Conservation (phyloP, 2,113 vertebrate genomes). For the Crocuta crocuta region DNA sequence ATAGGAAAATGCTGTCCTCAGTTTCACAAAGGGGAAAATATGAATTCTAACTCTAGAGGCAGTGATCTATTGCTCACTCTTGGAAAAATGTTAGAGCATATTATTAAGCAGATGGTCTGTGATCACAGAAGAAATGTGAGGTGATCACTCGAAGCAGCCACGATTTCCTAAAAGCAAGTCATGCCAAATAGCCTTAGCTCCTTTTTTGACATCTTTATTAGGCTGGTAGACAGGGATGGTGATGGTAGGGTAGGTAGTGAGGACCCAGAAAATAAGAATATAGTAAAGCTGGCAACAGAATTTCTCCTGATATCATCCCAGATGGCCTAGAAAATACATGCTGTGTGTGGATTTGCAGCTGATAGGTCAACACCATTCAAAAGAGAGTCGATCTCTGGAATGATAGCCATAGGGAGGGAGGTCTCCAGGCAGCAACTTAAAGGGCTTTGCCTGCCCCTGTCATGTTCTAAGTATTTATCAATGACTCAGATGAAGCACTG, state of each 20-base stretch:
- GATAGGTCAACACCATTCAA: background rate
- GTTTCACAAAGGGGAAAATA: slow-evolving; percentile 13
- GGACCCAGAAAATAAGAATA: background rate
- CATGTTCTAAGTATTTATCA: slow-evolving; percentile 37
- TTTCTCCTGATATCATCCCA: background rate
- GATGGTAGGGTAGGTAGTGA: background rate
- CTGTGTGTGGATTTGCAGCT: background rate
- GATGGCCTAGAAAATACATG: slow-evolving; percentile 12
- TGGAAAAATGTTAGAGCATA: background rate
- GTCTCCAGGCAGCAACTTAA: background rate
- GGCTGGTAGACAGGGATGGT: background rate
- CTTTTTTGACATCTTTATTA: background rate
- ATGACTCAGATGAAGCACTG: background rate
- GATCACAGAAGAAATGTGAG: slow-evolving; percentile 6
- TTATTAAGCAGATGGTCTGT: slow-evolving; percentile 10
- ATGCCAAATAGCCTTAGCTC: background rate
- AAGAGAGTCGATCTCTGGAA: background rate
- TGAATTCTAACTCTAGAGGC: background rate
- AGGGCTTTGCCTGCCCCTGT: background rate
- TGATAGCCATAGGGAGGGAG: background rate
- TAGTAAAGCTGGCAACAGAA: background rate
- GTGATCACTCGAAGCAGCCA: background rate
- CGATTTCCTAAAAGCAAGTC: background rate
- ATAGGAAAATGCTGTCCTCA: background rate
- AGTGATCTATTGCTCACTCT: background rate